Evolutionary conservation across 2,113 vertebrate genomes (phyloP).

Genomic region (Ptilonorhynchus violaceus): DNA sequence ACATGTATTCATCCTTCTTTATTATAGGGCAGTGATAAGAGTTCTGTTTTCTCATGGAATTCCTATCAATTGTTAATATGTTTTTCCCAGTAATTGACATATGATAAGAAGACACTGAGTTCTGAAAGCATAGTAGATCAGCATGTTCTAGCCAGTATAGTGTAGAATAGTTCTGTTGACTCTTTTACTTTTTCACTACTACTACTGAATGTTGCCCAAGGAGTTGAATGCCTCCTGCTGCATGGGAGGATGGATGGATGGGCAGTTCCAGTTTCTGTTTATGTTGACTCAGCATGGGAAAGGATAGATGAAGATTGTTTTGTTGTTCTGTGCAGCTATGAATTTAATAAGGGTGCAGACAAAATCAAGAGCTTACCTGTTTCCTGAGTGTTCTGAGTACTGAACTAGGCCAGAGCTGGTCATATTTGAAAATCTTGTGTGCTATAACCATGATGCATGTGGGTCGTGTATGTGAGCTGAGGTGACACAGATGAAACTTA

Average conservation of each 20-base stretch:
- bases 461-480: accelerated
- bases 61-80: background rate
- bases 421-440: background rate
- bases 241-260: background rate
- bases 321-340: background rate
- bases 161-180: background rate
- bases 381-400: background rate
- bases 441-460: background rate
- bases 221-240: background rate
- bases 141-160: background rate
- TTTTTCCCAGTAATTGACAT: background rate
- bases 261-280: background rate
- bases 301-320: background rate
- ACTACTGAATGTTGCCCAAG: background rate
- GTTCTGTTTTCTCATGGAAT: background rate
- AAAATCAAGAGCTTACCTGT: background rate
- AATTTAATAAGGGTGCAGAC: background rate
- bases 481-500: background rate
- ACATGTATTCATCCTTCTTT: background rate
- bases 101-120: background rate
- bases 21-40: background rate
- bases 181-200: background rate
- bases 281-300: background rate
- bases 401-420: background rate
- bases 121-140: background rate